Conservation (phyloP, 2,797 vertebrate genomes). For the Enteromius thamalakanensis region DNA sequence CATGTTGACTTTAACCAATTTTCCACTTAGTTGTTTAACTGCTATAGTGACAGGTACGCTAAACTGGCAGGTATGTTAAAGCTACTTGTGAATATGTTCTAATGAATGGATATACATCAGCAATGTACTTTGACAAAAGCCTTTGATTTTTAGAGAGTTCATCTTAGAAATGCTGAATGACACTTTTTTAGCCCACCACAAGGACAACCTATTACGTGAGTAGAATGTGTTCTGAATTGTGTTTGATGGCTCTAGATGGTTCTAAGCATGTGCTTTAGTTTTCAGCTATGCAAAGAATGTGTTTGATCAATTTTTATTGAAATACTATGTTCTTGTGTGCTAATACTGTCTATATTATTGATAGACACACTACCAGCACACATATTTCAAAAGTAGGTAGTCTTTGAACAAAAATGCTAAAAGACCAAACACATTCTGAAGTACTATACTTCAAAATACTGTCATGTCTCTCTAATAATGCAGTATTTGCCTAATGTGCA, state of each 20-base stretch:
- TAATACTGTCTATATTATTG: not conserved
- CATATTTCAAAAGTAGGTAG: not conserved
- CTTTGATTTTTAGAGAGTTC: not conserved
- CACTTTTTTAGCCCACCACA: not conserved
- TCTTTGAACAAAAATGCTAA: not conserved
- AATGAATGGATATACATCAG: not conserved
- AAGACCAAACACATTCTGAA: not conserved
- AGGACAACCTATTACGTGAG: not conserved
- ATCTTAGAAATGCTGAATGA: not conserved
- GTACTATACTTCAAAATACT: not conserved
- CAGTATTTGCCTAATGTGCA: not conserved
- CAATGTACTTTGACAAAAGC: not conserved
- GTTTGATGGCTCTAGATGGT: not conserved
- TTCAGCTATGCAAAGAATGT: not conserved
- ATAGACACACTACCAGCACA: not conserved
- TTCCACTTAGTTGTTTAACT: not conserved
- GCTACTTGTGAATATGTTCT: not conserved
- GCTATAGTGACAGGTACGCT: not conserved
- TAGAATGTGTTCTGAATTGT: constrained; percentile 1
- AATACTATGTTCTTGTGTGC: not conserved
- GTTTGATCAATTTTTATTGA: not conserved
- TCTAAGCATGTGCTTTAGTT: not conserved
- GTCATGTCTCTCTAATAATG: not conserved
- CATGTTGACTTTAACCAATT: not conserved
- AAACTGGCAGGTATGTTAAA: not conserved